Evolutionary conservation across 2,888 invertebrate genomes (phyloP).

Genomic region (Erebia ligea): DNA sequence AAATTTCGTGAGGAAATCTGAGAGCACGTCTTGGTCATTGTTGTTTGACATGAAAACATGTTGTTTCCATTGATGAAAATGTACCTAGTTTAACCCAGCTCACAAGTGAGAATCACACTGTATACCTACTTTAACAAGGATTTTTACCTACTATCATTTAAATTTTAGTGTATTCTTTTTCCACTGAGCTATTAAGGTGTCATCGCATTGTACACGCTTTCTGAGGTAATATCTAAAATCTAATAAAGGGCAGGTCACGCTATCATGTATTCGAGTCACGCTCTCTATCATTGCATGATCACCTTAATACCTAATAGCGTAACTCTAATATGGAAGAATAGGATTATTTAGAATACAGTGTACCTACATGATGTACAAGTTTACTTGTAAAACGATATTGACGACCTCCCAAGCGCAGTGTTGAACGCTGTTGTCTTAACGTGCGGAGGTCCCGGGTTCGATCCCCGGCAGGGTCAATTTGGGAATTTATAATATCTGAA

Average conservation of each 20-base stretch:
- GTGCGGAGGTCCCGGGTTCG: no score
- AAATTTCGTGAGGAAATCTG: no score
- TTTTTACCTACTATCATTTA: neutral
- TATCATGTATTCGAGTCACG: slow-evolving; percentile 34
- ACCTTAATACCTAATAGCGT: slow-evolving; percentile 34
- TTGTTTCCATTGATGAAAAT: no score
- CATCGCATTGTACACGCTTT: slow-evolving; percentile 4
- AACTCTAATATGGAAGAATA: slow-evolving; percentile 25
- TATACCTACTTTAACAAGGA: neutral
- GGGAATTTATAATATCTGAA: no score
- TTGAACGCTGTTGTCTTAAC: no score
- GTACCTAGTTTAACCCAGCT: no score
- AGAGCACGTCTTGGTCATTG: no score
- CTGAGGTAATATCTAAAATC: slow-evolving; percentile 15
- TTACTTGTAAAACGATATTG: neutral
- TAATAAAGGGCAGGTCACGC: slow-evolving; percentile 35
- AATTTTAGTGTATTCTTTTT: neutral
- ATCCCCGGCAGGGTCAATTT: no score
- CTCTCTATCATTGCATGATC: slow-evolving; percentile 25
- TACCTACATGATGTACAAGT: no score
- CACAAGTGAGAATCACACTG: no score
- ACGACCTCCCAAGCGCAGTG: no score
- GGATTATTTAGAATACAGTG: neutral
- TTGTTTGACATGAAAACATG: no score
- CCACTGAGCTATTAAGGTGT: neutral